These are phyloP conservation scores for Drosophila trapezifrons DNA, from an alignment of 1,140 invertebrate genomes.

Conservation along the genomic window DNA sequence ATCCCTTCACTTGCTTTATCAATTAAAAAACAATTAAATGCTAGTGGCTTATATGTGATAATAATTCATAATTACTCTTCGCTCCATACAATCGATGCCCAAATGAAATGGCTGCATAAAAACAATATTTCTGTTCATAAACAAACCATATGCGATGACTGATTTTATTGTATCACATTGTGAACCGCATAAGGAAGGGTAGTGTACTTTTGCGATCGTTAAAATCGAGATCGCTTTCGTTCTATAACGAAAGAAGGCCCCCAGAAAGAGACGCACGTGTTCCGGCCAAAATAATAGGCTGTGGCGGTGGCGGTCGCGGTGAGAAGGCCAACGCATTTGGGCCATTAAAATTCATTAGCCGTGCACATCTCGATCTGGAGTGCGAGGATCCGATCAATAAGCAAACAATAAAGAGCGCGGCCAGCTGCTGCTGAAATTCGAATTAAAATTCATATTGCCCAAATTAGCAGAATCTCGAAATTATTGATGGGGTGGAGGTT, in stretches of 20 bases:
- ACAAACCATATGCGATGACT: slow-evolving; percentile 10
- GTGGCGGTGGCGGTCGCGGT: not conserved
- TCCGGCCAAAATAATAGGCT: slow-evolving; percentile 41
- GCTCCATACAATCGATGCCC: slow-evolving; percentile 7
- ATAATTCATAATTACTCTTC: slow-evolving; percentile 18
- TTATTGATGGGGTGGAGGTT: not conserved
- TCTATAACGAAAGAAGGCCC: slow-evolving; percentile 2
- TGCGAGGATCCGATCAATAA: slow-evolving; percentile 48
- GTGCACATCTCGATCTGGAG: slow-evolving; percentile 49
- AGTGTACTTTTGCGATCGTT: slow-evolving; percentile 9
- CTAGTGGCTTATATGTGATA: slow-evolving; percentile 4
- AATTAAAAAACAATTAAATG: slow-evolving; percentile 17
- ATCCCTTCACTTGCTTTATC: not conserved
- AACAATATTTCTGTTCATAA: slow-evolving; percentile 9
- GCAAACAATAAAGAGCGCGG: slow-evolving; percentile 44
- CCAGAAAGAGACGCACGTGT: slow-evolving; percentile 27
- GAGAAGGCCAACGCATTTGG: slow-evolving; percentile 32
- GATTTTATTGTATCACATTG: slow-evolving; percentile 20
- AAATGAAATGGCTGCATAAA: slow-evolving; percentile 16
- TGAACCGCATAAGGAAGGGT: slow-evolving; percentile 14
- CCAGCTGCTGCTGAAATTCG: slow-evolving; percentile 27
- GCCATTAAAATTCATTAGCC: slow-evolving; percentile 52
- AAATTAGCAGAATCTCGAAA: slow-evolving; percentile 37
- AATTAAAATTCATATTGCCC: slow-evolving; percentile 47
- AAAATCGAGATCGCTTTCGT: slow-evolving; percentile 26